A percentile compares a stretch with the other conserved stretches of the same genome.
These are phyloP conservation scores for Galbula dea DNA, from an alignment of 2,113 vertebrate genomes.

Conservation along the genomic window DNA sequence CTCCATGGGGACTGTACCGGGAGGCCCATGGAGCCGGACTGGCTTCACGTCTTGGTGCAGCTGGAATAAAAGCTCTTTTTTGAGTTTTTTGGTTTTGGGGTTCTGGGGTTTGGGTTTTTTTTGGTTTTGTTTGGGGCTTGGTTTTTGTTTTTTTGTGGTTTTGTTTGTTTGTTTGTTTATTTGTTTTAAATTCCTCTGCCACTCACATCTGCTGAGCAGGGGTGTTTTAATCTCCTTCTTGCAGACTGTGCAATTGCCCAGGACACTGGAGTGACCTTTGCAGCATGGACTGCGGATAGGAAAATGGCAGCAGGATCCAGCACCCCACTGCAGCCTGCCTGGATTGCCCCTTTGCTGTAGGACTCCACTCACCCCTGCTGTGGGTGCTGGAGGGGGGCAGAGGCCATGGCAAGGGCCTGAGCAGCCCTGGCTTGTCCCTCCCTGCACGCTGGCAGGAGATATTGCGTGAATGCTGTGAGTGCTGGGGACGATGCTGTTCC, in stretches of 20 bases:
- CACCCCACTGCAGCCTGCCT: accelerated
- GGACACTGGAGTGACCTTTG: neutral
- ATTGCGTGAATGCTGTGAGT: accelerated
- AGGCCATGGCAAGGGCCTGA: neutral
- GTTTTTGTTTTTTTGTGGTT: no score
- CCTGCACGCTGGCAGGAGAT: neutral
- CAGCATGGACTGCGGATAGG: neutral
- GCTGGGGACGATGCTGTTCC: neutral
- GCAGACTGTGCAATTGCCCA: neutral
- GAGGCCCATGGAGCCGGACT: neutral
- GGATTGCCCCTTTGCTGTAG: neutral
- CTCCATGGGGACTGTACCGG: neutral
- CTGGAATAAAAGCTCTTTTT: neutral
- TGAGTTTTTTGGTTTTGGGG: neutral
- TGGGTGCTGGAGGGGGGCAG: neutral
- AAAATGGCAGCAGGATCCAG: neutral
- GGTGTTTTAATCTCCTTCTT: constrained; percentile 6
- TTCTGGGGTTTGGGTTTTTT: neutral
- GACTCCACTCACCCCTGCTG: neutral
- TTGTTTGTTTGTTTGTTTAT: neutral
- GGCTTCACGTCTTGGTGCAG: neutral
- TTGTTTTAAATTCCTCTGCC: neutral
- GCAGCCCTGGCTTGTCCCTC: neutral
- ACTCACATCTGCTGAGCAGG: neutral
- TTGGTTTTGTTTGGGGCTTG: no score